phyloP scores from a whole-genome alignment of 2,888 invertebrate species.

The Hydraecia micacea region DNA sequence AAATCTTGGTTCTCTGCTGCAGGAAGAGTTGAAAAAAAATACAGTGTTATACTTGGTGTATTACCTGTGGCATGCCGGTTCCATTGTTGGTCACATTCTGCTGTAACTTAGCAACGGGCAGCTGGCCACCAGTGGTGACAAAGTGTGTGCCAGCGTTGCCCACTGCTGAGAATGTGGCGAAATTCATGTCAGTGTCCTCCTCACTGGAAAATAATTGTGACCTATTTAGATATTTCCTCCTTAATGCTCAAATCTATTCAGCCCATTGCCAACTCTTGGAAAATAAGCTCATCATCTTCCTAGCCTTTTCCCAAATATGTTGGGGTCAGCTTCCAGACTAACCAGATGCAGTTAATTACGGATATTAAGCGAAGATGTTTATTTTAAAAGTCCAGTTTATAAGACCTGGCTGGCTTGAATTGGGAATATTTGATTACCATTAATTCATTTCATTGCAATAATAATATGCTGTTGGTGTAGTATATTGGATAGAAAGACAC shows the following conservation, averaged over 20 bases:
- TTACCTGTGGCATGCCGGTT: conserved; percentile 89
- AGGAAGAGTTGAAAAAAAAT: neutral
- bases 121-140: conserved; percentile 87
- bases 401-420: neutral
- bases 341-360: neutral
- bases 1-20: neutral
- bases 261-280: neutral
- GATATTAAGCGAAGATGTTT: neutral
- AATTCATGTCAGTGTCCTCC: conserved; percentile 92
- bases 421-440: neutral
- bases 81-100: conserved; percentile 91
- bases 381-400: neutral
- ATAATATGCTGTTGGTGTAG: conserved; percentile 1
- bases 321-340: neutral
- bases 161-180: conserved; percentile 92
- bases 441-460: conserved; percentile 2
- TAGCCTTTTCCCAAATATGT: neutral
- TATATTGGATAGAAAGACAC: neutral
- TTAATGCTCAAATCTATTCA: neutral
- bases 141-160: conserved; percentile 89
- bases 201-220: conserved; percentile 77
- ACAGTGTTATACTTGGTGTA: neutral
- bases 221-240: conserved; percentile 1
- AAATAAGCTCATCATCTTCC: neutral
- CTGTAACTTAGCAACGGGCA: conserved; percentile 92